These are phyloP conservation scores for Papilio xuthus DNA, from an alignment of 1,140 invertebrate species.

Conservation along the genomic window DNA sequence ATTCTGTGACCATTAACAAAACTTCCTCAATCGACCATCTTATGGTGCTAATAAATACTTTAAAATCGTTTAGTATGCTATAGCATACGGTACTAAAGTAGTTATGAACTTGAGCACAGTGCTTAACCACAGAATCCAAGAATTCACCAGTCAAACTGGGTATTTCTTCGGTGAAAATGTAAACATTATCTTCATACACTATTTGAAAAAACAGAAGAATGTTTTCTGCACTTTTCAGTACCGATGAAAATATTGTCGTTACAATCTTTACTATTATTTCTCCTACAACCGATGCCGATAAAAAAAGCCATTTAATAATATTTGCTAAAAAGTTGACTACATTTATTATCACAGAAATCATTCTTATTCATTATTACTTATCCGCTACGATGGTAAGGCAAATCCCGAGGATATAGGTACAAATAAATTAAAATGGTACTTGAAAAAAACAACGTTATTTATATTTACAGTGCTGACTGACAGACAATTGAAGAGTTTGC, in stretches of 20 bases:
- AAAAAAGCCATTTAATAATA: constrained; percentile 54
- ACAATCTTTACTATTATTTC: constrained; percentile 62
- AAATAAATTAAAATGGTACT: constrained; percentile 7
- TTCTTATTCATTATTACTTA: constrained; percentile 52
- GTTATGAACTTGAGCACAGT: constrained; percentile 51
- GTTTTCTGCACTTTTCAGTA: constrained; percentile 50
- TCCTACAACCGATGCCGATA: constrained; percentile 62
- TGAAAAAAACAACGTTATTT: constrained; percentile 25
- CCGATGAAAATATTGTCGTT: constrained; percentile 48
- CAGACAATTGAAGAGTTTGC: not conserved
- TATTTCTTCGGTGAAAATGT: constrained; percentile 69
- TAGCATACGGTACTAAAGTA: constrained; percentile 46
- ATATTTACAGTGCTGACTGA: not conserved
- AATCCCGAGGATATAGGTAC: not conserved
- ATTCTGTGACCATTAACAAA: constrained; percentile 55
- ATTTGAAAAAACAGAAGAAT: constrained; percentile 66
- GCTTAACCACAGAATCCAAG: constrained; percentile 48
- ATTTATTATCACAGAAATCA: constrained; percentile 70
- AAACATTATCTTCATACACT: constrained; percentile 73
- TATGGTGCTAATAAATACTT: constrained; percentile 44
- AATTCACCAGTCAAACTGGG: constrained; percentile 55
- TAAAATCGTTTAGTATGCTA: constrained; percentile 47
- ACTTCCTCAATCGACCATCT: constrained; percentile 51
- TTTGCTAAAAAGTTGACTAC: constrained; percentile 60
- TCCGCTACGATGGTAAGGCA: not conserved